Percentiles rank a stretch among this genome's conserved stretches.
phyloP scores from a whole-genome alignment of 2,113 vertebrate species.

The Menidia beryllina region DNA sequence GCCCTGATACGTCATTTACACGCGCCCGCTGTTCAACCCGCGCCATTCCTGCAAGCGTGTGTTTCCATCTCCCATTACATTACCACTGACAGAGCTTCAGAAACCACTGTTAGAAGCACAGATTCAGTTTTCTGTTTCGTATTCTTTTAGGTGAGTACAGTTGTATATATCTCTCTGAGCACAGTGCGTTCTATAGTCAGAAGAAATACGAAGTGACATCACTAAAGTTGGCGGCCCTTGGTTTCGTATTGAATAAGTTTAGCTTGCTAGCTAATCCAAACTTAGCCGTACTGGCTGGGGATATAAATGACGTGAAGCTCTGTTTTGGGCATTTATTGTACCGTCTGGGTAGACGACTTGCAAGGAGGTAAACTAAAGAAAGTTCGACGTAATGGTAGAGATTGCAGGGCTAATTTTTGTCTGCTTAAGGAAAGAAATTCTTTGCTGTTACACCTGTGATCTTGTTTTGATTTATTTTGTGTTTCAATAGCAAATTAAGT shows the following conservation, averaged over 20 bases:
- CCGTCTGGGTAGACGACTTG: neutral
- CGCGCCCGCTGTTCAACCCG: slow-evolving; percentile 59
- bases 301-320: neutral
- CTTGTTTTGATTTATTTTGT: slow-evolving; percentile 13
- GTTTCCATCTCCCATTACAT: slow-evolving; percentile 48
- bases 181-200: neutral
- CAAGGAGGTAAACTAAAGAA: neutral
- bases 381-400: neutral
- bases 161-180: neutral
- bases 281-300: slow-evolving; percentile 52
- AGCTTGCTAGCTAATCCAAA: slow-evolving; percentile 61
- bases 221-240: slow-evolving; percentile 8
- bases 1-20: slow-evolving; percentile 63
- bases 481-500: neutral
- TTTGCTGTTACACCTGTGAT: neutral
- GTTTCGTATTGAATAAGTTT: slow-evolving; percentile 43
- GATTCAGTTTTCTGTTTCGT: slow-evolving; percentile 19
- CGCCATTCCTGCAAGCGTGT: slow-evolving; percentile 79
- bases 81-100: slow-evolving; percentile 38
- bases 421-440: no score
- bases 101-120: slow-evolving; percentile 9
- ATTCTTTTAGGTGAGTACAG: slow-evolving; percentile 63
- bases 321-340: neutral
- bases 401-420: neutral
- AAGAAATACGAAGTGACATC: neutral